Base-by-base conservation (phyloP, 2,113 vertebrate genomes). In the Lanius collurio region DNA sequence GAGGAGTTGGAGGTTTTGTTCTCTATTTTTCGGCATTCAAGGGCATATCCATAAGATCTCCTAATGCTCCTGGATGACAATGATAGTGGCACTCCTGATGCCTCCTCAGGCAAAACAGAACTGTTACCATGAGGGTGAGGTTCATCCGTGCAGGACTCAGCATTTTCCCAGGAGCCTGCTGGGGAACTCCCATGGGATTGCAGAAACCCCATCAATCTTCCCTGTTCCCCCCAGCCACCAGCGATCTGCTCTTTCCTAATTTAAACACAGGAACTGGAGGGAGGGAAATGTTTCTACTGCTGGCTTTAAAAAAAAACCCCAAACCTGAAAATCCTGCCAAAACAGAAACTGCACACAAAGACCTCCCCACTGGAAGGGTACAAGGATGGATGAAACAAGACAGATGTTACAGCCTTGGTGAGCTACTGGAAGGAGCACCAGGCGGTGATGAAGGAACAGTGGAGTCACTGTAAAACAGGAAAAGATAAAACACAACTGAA, bases 131-230 rank as follows among this genome's bases (percentile, higher is more conserved):
- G 11, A 88, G 85, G 85, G 92, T 27, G 78, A 95, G 82, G 84
- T 62, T 96, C 42, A 14, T 33, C 50, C 2, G 0, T 39, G 74
- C 75, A 50, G 53, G 39, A 27, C 71, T 93, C 90, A 63, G 90
- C 90, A 95, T 33, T 86, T 96, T 95, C 94, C 84, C 91, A 86
- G 84, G 55, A 50, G 57, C 68, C 75, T 62, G 91, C 62, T 62
- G 84, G 83, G 71, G 91, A 92, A 71, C 78, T 93, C 94, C 82
- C 90, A 75, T 24, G 56, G 94, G 87, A 91, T 83, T 6, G 7
- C 42, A 76, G 53, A 56, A 76, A 42, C 28, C 13, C 59, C 78
- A 91, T 91, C 55, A 77, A 93, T 90, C 93, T 93, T 87, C 56
- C 47, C 52, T 35, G 42, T 53, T 91, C 37, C 46, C 47, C 74